Base-by-base conservation (phyloP, 1,140 invertebrate genomes). In the Zophobas atratus region DNA sequence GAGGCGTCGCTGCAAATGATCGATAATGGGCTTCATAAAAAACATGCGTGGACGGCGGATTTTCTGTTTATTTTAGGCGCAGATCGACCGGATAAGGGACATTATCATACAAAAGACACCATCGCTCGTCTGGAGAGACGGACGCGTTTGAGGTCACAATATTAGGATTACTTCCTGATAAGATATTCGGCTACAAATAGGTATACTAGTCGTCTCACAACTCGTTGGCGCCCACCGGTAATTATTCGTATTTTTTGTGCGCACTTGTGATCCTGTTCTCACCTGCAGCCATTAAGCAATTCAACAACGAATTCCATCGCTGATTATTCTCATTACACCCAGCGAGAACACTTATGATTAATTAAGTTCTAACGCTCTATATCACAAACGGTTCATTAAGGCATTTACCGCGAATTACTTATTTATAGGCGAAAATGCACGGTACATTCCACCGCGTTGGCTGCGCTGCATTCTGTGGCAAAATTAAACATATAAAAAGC, bases 381-480 rank as follows among this genome's bases (percentile, higher is more conserved):
- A 57, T 57, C 55, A 57, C 55, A 57, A 57, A 57, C 55, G 55
- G 55, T 57, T 57, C 55, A 57, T 57, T 57, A 57, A n/a, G 55
- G 20, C 55, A 57, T 34, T 57, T 57, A 57, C 55, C 55, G 55
- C 55, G 34, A 57, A 57, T 57, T 57, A 34, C 55, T 57, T 57
- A 57, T 57, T 57, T 57, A 57, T 57, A 20, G 4, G 49, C 1
- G 8, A 0, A 51, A 51, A 51, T 51, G 49, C 55, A 57, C 20
- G 20, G 33, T 57, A 8, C 3, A 46, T 46, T 8, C 43, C 20
- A 20, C 20, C 20, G 20, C 20, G 20, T 20, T 20, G 20, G 20
- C 20, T 20, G 20, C 20, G 20, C 20, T 46, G 43, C 43, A 46
- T 46, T 46, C 43, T 4, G 20, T 20, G 20, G 20, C 20, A 20